Evolutionary conservation across 2,888 invertebrate species (phyloP).

Genomic region (Abrostola tripartita): DNA sequence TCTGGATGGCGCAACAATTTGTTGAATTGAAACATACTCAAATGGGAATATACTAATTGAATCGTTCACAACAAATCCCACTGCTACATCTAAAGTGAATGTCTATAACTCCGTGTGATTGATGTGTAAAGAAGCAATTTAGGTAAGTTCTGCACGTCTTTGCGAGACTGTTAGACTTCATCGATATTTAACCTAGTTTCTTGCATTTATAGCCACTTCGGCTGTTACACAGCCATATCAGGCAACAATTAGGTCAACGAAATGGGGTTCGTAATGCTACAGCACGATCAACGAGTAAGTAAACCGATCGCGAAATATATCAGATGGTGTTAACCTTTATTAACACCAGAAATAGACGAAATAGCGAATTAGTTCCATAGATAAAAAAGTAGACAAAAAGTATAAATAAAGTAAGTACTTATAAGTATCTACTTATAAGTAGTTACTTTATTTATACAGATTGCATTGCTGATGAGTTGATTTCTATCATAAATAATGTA

Average conservation of each 20-base stretch:
- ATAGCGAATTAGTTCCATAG: not conserved
- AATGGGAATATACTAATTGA: constrained; percentile 5
- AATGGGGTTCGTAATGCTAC: constrained; percentile 79
- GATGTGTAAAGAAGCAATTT: constrained; percentile 65
- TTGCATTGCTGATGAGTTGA: too few relatives aligned
- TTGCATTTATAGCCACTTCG: constrained; percentile 83
- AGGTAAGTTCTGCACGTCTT: constrained; percentile 63
- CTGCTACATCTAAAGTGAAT: constrained; percentile 36
- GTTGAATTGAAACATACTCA: constrained; percentile 5
- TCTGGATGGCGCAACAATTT: not conserved
- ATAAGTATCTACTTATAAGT: too few relatives aligned
- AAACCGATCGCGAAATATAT: constrained; percentile 66
- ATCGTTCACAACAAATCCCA: constrained; percentile 15
- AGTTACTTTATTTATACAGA: too few relatives aligned
- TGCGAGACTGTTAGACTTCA: constrained; percentile 72
- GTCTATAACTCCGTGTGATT: constrained; percentile 48
- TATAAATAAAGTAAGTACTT: not conserved
- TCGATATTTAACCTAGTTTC: constrained; percentile 86
- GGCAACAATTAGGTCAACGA: constrained; percentile 84
- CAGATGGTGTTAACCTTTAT: constrained; percentile 11
- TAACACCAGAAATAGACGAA: not conserved
- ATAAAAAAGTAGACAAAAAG: not conserved
- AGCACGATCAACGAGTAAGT: constrained; percentile 68
- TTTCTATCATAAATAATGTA: not conserved
- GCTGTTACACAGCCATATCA: constrained; percentile 77